phyloP scores from a whole-genome alignment of 2,113 vertebrate genomes.

The Nettapus auritus region DNA sequence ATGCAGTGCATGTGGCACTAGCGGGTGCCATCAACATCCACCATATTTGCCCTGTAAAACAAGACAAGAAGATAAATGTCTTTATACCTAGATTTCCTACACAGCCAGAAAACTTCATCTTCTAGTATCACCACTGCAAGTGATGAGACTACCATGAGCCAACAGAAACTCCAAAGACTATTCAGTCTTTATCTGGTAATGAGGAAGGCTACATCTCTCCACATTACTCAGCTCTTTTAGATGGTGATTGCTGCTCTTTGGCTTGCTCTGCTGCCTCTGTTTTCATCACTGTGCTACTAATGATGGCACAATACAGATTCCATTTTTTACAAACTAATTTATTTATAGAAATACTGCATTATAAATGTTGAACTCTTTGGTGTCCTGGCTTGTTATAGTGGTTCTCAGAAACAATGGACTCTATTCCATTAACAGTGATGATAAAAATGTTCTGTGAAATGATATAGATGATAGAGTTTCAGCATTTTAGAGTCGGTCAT shows the following conservation, averaged over 20 bases:
- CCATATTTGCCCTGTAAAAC: neutral
- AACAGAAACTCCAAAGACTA: neutral
- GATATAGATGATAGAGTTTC: neutral
- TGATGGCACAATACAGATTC: neutral
- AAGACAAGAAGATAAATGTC: neutral
- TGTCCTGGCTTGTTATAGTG: neutral
- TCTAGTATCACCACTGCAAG: neutral
- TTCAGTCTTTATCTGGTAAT: neutral
- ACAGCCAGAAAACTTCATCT: neutral
- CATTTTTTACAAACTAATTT: neutral
- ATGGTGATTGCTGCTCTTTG: neutral
- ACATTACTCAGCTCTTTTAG: neutral
- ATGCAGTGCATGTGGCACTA: neutral
- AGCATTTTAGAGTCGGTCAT: neutral
- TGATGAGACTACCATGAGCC: neutral
- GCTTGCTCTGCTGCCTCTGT: neutral
- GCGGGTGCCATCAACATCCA: neutral
- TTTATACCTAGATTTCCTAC: neutral
- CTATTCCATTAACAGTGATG: neutral
- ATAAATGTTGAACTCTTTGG: neutral
- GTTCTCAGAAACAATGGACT: neutral
- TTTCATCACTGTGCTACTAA: neutral
- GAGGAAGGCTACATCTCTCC: neutral
- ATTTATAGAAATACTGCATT: neutral
- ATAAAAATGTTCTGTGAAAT: neutral